Evolutionary conservation across 1,140 invertebrate species (phyloP), one percentile per base, ranked within the genome.

Genomic region (Heliconius himera): DNA sequence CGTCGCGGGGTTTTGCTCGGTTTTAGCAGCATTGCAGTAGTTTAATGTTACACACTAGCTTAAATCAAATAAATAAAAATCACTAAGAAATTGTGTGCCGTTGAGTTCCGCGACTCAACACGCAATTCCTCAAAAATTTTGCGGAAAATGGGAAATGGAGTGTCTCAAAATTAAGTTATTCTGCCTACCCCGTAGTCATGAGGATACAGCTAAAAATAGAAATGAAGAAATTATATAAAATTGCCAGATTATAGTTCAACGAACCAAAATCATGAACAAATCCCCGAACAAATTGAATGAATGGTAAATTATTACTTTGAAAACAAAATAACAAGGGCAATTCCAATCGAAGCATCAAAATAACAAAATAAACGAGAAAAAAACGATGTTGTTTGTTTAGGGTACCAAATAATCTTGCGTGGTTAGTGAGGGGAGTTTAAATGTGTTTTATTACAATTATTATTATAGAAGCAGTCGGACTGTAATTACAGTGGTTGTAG

Each of bases 331-430:
- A 80, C 79, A 77, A 80, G 79, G 78, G 79, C 79, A 77, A 81
- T 81, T 76, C 75, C 82, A 81, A 83, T 79, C 77, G 77, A 82
- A 78, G 78, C 76, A 77, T 79, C 77, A 78, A 78, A 83, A 82
- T 80, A 83, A 83, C 82, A 75, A 80, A 82, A 83, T 83, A 80
- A 81, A 82, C 73, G 74, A 76, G 77, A 76, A 79, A 81, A 81
- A 75, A 81, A 81, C 77, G 80, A 79, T 66, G 75, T 83, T 83
- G 74, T 83, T 83, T 83, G 74, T 80, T 81, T 81, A 83, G 80
- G 77, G 73, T 73, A 51, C 33, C 70, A 73, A 80, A 80, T 38
- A 73, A 80, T 76, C 73, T 81, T 66, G 73, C 38, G 38, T 71
- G 41, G 72, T 38, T 22, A 8, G 51, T 78, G 60, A 78, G 73